Percentiles rank a stretch among this genome's conserved stretches.
Evolutionary conservation across 1,140 invertebrate genomes (phyloP).

Genomic region (Diuraphis noxia): DNA sequence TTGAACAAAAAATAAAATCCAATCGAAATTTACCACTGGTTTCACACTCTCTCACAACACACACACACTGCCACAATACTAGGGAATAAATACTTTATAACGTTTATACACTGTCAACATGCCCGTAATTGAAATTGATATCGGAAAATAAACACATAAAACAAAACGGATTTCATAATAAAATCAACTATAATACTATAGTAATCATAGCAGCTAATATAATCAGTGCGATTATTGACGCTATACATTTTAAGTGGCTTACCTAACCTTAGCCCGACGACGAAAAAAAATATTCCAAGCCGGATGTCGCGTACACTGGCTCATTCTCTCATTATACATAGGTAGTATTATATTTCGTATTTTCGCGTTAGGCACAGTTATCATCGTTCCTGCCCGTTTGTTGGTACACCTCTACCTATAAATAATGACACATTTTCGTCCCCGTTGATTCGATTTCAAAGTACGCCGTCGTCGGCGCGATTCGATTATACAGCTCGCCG

Average conservation of each 20-base stretch:
- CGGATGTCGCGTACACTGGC: background rate
- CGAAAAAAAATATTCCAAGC: background rate
- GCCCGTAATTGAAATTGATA: background rate
- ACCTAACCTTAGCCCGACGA: no score
- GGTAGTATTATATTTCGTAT: background rate
- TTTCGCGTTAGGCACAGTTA: background rate
- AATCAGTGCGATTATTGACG: background rate
- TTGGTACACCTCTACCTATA: background rate
- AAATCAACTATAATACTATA: background rate
- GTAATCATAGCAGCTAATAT: background rate
- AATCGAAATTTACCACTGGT: background rate
- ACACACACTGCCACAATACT: no score
- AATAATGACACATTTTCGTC: background rate
- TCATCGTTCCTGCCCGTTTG: background rate
- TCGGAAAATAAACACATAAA: background rate
- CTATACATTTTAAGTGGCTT: no score
- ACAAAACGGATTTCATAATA: background rate
- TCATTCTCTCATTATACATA: background rate
- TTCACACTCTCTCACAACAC: background rate
- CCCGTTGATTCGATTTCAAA: background rate
- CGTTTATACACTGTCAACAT: background rate
- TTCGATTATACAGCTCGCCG: slow-evolving; percentile 9
- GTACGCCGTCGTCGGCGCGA: background rate
- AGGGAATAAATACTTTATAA: slow-evolving; percentile 21
- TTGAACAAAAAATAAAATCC: slow-evolving; percentile 29